Conservation (phyloP, 2,113 vertebrate species). For the Chaenogobius annularis region DNA sequence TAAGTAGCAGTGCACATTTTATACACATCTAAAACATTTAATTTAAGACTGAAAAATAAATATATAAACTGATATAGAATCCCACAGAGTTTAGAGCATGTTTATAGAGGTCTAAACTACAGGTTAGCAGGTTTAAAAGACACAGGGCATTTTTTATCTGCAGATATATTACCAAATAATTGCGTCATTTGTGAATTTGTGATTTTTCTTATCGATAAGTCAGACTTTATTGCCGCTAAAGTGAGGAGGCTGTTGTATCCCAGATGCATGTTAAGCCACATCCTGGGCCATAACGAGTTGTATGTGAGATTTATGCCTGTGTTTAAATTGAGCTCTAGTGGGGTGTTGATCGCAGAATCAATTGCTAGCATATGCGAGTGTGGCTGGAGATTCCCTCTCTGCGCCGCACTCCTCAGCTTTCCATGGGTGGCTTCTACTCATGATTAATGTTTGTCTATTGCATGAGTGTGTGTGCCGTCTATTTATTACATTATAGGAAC, state of each 20-base stretch:
- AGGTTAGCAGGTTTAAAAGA: too few relatives aligned
- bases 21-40: too few relatives aligned
- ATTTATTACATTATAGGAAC: conserved; percentile 2
- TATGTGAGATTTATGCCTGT: conserved; percentile 41
- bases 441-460: conserved; percentile 67
- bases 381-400: conserved; percentile 59
- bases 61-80: too few relatives aligned
- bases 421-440: conserved; percentile 69
- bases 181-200: not conserved
- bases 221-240: conserved; percentile 29
- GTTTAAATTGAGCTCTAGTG: conserved; percentile 59
- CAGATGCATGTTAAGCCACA: conserved; percentile 38
- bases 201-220: conserved; percentile 30
- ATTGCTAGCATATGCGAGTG: conserved; percentile 77
- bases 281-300: conserved; percentile 33
- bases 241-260: conserved; percentile 16
- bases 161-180: too few relatives aligned
- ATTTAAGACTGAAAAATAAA: too few relatives aligned
- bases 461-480: conserved; percentile 41
- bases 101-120: too few relatives aligned
- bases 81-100: too few relatives aligned
- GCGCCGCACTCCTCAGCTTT: conserved; percentile 46
- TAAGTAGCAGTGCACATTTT: too few relatives aligned
- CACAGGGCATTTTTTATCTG: too few relatives aligned
- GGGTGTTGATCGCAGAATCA: conserved; percentile 69